Evolutionary conservation across 2,888 invertebrate genomes (phyloP).

Genomic region (Heliconius erato): DNA sequence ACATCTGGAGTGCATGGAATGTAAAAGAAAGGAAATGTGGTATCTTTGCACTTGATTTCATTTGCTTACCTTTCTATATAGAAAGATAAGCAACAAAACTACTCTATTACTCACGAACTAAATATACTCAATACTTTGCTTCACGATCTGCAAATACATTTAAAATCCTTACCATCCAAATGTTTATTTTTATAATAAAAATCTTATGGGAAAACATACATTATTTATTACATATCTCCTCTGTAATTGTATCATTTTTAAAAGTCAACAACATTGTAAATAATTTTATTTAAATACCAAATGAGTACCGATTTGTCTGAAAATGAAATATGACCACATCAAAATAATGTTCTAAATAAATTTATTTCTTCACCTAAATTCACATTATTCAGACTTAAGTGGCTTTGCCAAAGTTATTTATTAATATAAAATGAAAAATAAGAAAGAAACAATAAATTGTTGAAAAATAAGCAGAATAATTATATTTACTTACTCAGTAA

Average conservation of each 20-base stretch:
- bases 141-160: too few relatives aligned
- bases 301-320: slow-evolving; percentile 30
- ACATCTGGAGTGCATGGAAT: too few relatives aligned
- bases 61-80: too few relatives aligned
- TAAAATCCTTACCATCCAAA: not conserved
- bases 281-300: slow-evolving; percentile 1
- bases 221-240: not conserved
- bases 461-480: not conserved
- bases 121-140: too few relatives aligned
- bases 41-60: too few relatives aligned
- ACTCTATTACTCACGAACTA: too few relatives aligned
- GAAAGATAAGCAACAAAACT: too few relatives aligned
- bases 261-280: slow-evolving; percentile 5
- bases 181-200: not conserved
- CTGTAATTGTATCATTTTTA: not conserved
- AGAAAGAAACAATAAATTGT: not conserved
- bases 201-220: not conserved
- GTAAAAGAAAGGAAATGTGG: too few relatives aligned
- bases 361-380: slow-evolving; percentile 5
- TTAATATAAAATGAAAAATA: slow-evolving; percentile 4
- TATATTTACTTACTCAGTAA: not conserved
- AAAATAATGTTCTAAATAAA: slow-evolving; percentile 7
- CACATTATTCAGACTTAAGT: slow-evolving; percentile 2
- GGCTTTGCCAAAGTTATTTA: slow-evolving; percentile 18
- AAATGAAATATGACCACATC: slow-evolving; percentile 11